Evolutionary conservation across 2,888 invertebrate genomes (phyloP), one percentile per base, ranked within the genome.

Genomic region (Ceriagrion tenellum): DNA sequence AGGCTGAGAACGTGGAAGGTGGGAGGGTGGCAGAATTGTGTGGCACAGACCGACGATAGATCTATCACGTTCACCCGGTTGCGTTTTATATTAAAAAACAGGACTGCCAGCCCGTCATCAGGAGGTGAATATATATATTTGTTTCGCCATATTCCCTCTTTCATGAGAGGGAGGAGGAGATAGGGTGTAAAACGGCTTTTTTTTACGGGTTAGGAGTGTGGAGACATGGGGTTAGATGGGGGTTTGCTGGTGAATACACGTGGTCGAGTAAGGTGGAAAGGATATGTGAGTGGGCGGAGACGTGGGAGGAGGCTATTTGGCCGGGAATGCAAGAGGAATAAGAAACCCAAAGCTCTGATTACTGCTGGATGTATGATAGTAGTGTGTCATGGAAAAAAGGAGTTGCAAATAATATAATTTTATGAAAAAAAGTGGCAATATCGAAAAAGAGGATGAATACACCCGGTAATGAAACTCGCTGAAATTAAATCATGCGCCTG

Each of bases 31-130:
- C 16, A 63, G 69, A 30, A 55, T 40, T 47, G 69, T 59, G 93
- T 69, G 93, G 93, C 69, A 69, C 93, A 93, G 93, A 47, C 55
- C 74, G 93, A 93, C 93, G 93, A 93, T 93, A 93, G 93, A 93
- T 93, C 93, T 93, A 93, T 93, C 93, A 93, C 93, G 74, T 69
- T 93, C 93, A 93, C 93, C 93, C 93, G 93, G 63, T 74, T 69
- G 40, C 74, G 69, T 93, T 93, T 69, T 93, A 93, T 93, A 93
- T 93, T 93, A 81, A 93, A 91, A 93, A 93, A 63, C 93, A 93
- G 93, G 47, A 93, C 69, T 93, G 93, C 69, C 93, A 23, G 20
- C 47, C 16, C 93, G 93, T 93, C 93, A 74, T 93, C 93, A 91
- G 93, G 93, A 93, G 69, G 74, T 93, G 74, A 74, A 93, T 93